Percentiles rank a stretch among this genome's conserved stretches.
These are phyloP conservation scores for Drosophila nikananu DNA, from an alignment of 1,140 invertebrate genomes.

Conservation along the genomic window DNA sequence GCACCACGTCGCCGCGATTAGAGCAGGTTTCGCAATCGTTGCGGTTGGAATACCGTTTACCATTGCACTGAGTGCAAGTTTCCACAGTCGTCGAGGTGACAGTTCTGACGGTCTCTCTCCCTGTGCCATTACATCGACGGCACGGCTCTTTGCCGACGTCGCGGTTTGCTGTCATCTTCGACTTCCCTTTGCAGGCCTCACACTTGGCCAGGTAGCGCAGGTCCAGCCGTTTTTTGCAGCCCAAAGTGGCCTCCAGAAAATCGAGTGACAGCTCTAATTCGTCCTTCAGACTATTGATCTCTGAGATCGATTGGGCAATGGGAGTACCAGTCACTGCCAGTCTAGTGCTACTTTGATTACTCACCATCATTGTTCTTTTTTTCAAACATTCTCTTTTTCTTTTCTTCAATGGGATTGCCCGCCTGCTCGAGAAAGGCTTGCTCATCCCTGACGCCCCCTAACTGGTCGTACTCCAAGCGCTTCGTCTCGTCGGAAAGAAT, in stretches of 20 bases:
- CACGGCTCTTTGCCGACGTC: constrained; percentile 71
- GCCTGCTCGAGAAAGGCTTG: constrained; percentile 69
- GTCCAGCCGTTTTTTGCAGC: constrained; percentile 71
- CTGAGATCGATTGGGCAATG: constrained; percentile 13
- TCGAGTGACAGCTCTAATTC: constrained; percentile 55
- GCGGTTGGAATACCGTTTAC: constrained; percentile 70
- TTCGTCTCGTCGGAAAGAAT: constrained; percentile 93
- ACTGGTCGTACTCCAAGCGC: constrained; percentile 90
- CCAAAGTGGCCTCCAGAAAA: constrained; percentile 71
- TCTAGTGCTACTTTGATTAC: not conserved
- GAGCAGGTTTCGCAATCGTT: constrained; percentile 75
- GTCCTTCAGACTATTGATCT: constrained; percentile 54
- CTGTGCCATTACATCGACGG: constrained; percentile 75
- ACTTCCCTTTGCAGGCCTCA: constrained; percentile 74
- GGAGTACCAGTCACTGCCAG: not conserved
- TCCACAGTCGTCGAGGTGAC: constrained; percentile 50
- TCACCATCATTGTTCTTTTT: constrained; percentile 41
- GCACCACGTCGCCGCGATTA: constrained; percentile 64
- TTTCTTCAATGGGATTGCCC: constrained; percentile 54
- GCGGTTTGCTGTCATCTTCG: constrained; percentile 59
- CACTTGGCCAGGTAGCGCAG: constrained; percentile 71
- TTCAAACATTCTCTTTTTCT: constrained; percentile 9
- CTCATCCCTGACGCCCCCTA: constrained; percentile 70
- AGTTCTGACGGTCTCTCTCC: constrained; percentile 63
- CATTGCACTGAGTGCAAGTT: constrained; percentile 69